Evolutionary conservation across 1,140 invertebrate genomes (phyloP).

Genomic region (Drosophila burlai): DNA sequence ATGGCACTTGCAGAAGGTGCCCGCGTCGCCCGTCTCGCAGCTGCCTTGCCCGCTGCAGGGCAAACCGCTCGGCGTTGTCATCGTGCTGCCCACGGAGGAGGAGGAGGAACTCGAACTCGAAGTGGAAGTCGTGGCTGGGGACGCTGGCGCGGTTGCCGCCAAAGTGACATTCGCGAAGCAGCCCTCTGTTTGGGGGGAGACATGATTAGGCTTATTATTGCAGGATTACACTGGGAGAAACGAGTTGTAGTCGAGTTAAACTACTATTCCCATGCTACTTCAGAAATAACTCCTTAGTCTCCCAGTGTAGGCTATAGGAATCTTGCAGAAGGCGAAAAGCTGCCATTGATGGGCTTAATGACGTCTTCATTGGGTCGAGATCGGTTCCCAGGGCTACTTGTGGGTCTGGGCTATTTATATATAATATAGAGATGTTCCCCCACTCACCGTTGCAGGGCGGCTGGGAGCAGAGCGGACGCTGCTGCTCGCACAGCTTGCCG

Average conservation of each 20-base stretch:
- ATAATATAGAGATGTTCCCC: too few relatives aligned
- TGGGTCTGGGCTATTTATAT: slow-evolving; percentile 9
- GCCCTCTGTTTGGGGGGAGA: slow-evolving; percentile 69
- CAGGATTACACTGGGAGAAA: slow-evolving; percentile 13
- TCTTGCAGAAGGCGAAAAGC: slow-evolving; percentile 20
- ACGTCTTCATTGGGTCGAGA: slow-evolving; percentile 11
- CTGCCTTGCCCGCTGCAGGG: slow-evolving; percentile 92
- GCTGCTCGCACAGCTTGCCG: slow-evolving; percentile 95
- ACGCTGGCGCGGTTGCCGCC: slow-evolving; percentile 7
- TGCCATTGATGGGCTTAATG: slow-evolving; percentile 44
- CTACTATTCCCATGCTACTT: background rate
- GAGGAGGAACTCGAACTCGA: background rate
- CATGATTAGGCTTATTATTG: slow-evolving; percentile 62
- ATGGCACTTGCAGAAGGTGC: slow-evolving; percentile 90
- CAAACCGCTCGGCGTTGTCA: slow-evolving; percentile 81
- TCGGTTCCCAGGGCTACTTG: slow-evolving; percentile 38
- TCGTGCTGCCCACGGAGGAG: slow-evolving; percentile 9
- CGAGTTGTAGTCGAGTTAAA: background rate
- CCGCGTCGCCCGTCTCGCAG: slow-evolving; percentile 89
- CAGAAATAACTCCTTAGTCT: background rate
- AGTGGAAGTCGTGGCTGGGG: slow-evolving; percentile 24
- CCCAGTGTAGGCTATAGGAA: background rate
- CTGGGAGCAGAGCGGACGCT: slow-evolving; percentile 87
- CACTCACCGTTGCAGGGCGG: slow-evolving; percentile 86
- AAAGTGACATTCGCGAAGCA: slow-evolving; percentile 81